phyloP scores from a whole-genome alignment of 2,797 vertebrate genomes.

The Echiichthys vipera region DNA sequence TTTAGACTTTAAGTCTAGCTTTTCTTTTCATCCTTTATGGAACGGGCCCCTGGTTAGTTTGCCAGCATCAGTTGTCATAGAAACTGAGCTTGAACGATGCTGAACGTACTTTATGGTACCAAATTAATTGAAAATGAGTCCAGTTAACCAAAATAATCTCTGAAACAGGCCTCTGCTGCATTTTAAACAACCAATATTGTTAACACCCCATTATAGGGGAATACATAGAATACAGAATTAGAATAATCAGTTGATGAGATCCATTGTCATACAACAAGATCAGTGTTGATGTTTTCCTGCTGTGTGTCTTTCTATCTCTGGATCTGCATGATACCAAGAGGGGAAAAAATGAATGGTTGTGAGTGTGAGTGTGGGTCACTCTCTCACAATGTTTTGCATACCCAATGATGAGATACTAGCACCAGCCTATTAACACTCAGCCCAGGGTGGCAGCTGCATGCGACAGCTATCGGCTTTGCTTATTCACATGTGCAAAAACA shows the following conservation, averaged over 20 bases:
- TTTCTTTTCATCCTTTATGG: too few species aligned
- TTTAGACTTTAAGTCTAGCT: too few species aligned
- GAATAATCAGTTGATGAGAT: conserved; percentile 43
- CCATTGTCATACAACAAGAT: conserved; percentile 15
- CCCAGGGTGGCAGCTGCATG: conserved; percentile 68
- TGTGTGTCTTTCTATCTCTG: conserved; percentile 34
- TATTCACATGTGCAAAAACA: conserved; percentile 53
- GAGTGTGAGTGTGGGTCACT: conserved; percentile 45
- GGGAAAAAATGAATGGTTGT: neutral
- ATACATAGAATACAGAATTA: conserved; percentile 16
- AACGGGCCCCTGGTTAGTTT: too few species aligned
- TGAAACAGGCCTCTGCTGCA: neutral
- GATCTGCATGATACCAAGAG: conserved; percentile 15
- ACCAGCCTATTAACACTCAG: conserved; percentile 35
- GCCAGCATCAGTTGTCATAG: too few species aligned
- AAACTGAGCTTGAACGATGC: too few species aligned
- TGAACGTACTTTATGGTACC: too few species aligned
- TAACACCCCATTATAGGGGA: neutral
- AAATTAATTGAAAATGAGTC: too few species aligned
- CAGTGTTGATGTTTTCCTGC: conserved; percentile 42
- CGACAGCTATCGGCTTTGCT: conserved; percentile 67
- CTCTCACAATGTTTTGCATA: conserved; percentile 69
- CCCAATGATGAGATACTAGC: conserved; percentile 70
- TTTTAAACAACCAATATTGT: neutral
- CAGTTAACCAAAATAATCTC: too few species aligned